A percentile compares a stretch with the other conserved stretches of the same genome.
These are phyloP conservation scores for Helicoverpa zea DNA, from an alignment of 1,140 invertebrate genomes.

Conservation along the genomic window DNA sequence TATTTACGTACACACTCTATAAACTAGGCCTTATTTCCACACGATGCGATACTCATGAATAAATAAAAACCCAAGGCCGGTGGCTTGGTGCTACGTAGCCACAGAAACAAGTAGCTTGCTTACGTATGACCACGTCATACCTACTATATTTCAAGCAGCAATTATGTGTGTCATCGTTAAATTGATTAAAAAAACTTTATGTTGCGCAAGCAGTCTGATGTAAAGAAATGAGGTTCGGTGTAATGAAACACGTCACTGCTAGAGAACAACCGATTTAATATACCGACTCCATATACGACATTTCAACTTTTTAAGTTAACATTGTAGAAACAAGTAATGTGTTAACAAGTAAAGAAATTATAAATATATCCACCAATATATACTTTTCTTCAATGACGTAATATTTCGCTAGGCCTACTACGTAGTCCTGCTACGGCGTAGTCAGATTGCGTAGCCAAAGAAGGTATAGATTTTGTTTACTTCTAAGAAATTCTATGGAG, in stretches of 20 bases:
- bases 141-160: slow-evolving; percentile 34
- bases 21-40: neutral
- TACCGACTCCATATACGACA: too few species aligned
- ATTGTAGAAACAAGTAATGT: too few species aligned
- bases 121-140: slow-evolving; percentile 41
- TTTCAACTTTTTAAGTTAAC: too few species aligned
- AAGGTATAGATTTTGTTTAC: slow-evolving; percentile 1
- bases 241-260: too few species aligned
- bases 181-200: neutral
- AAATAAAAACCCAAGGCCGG: slow-evolving; percentile 41
- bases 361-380: too few species aligned
- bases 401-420: neutral
- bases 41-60: neutral
- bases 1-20: neutral
- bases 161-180: neutral
- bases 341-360: too few species aligned
- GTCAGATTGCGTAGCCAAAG: slow-evolving; percentile 2
- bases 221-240: too few species aligned
- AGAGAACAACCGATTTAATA: too few species aligned
- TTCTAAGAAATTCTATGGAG: neutral
- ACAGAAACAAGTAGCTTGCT: slow-evolving; percentile 29
- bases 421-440: slow-evolving; percentile 47
- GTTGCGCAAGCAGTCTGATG: neutral
- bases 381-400: neutral
- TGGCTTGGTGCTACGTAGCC: slow-evolving; percentile 17